These are phyloP conservation scores for Gambusia affinis DNA, from an alignment of 2,113 vertebrate species.

Conservation along the genomic window DNA sequence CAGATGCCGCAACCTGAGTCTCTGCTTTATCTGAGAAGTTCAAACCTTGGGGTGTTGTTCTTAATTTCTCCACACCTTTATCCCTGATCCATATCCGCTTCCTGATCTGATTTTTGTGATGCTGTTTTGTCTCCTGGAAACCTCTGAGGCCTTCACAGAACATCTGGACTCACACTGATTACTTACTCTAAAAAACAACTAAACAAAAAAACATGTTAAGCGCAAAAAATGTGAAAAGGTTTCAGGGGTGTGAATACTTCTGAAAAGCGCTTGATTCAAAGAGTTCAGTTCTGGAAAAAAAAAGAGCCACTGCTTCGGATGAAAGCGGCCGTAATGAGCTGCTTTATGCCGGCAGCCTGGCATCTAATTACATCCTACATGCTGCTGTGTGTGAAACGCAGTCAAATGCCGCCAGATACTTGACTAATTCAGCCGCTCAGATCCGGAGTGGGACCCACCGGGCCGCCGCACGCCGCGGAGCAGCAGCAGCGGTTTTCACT, in stretches of 20 bases:
- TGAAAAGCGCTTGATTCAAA: no score
- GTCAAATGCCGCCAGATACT: constrained; percentile 8
- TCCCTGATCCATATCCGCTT: no score
- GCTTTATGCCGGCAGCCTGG: constrained; percentile 9
- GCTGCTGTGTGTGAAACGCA: not conserved
- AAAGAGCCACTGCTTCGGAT: not conserved
- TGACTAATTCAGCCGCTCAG: constrained; percentile 35
- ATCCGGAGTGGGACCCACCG: constrained; percentile 12
- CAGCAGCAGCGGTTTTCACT: constrained; percentile 25
- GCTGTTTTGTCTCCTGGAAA: not conserved
- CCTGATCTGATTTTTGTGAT: no score
- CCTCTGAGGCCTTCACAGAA: not conserved
- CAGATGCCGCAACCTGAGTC: not conserved
- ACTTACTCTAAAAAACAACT: no score
- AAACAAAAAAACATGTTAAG: no score
- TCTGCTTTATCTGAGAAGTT: not conserved
- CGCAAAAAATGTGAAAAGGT: no score
- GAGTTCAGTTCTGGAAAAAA: no score
- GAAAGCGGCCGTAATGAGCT: constrained; percentile 10
- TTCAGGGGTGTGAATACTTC: no score
- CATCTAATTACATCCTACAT: constrained; percentile 6
- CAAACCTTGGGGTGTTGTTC: no score
- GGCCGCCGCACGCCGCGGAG: constrained; percentile 8
- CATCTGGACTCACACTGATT: not conserved
- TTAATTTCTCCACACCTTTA: no score